These are phyloP conservation scores for Ormyrus labotus DNA, from an alignment of 2,888 invertebrate genomes.

Conservation along the genomic window DNA sequence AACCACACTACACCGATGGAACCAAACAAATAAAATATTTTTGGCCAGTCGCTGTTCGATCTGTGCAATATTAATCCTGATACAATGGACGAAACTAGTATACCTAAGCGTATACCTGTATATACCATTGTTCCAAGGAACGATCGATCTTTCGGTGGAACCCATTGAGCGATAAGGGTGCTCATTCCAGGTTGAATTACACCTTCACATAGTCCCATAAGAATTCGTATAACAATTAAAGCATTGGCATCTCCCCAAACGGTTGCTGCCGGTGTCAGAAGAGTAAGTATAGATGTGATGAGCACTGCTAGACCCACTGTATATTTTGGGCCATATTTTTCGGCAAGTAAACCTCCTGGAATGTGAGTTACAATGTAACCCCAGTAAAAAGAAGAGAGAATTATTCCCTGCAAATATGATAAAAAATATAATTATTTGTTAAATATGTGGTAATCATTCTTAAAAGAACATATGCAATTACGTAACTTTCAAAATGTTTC, in stretches of 20 bases:
- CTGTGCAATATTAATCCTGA: conserved; percentile 80
- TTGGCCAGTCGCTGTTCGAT: conserved; percentile 80
- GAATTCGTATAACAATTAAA: conserved; percentile 82
- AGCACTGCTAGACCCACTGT: conserved; percentile 86
- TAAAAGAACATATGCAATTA: no score
- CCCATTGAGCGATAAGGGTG: conserved; percentile 86
- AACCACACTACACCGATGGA: conserved; percentile 84
- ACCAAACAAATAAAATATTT: conserved; percentile 88
- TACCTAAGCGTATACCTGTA: conserved; percentile 84
- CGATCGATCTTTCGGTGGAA: conserved; percentile 84
- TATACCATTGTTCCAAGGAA: conserved; percentile 85
- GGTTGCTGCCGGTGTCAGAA: conserved; percentile 85
- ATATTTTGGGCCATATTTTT: conserved; percentile 88
- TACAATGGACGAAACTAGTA: conserved; percentile 79
- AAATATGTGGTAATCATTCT: no score
- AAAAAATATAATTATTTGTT: not conserved
- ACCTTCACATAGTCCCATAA: conserved; percentile 89
- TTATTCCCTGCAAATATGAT: conserved; percentile 79
- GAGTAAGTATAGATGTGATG: conserved; percentile 85
- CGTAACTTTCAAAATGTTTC: no score
- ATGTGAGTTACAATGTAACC: conserved; percentile 87
- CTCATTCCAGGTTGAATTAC: conserved; percentile 88
- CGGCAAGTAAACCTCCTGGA: conserved; percentile 87
- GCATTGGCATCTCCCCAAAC: conserved; percentile 80
- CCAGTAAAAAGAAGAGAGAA: conserved; percentile 87